phyloP scores from a whole-genome alignment of 2,797 vertebrate genomes.

The Platalea minor region DNA sequence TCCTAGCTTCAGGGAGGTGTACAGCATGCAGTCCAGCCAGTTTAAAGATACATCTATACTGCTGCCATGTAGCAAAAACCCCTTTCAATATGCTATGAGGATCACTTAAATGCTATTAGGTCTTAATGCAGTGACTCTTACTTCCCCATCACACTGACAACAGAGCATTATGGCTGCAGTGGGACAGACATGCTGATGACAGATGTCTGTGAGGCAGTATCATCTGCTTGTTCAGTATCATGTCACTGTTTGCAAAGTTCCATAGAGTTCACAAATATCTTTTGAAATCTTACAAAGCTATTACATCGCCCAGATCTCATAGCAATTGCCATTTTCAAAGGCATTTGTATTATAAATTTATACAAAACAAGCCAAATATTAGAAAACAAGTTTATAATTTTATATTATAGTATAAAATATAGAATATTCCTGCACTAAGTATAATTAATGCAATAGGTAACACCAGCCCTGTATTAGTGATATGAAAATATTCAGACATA shows the following conservation, averaged over 20 bases:
- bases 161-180: neutral
- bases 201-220: rapidly evolving
- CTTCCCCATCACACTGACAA: neutral
- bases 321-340: neutral
- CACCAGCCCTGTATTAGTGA: neutral
- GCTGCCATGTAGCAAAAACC: neutral
- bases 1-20: neutral
- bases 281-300: neutral
- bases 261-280: neutral
- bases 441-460: neutral
- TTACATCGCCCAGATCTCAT: neutral
- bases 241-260: neutral
- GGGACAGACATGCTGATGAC: neutral
- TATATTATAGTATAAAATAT: neutral
- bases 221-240: neutral
- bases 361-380: neutral
- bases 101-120: neutral
- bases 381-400: neutral
- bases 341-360: neutral
- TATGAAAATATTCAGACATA: neutral
- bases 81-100: neutral
- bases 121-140: neutral
- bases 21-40: neutral
- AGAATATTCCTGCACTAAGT: neutral
- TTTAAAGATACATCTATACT: neutral